Percentiles rank a stretch among this genome's conserved stretches.
phyloP scores from a whole-genome alignment of 2,797 vertebrate species.

The Hapalemur alaotrensis region DNA sequence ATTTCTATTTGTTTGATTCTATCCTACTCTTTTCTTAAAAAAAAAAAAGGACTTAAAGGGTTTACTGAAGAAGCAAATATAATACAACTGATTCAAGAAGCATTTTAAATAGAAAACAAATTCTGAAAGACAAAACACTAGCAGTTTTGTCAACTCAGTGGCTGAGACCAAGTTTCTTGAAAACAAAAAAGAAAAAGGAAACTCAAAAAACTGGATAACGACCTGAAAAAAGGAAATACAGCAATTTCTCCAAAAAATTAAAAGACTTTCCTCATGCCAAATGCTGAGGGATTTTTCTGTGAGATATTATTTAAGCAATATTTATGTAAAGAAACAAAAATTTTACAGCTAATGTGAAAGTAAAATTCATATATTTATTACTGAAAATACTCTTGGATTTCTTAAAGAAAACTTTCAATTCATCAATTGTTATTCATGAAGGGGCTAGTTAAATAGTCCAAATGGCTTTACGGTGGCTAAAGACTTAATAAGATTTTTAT shows the following conservation, averaged over 20 bases:
- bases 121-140: slow-evolving; percentile 33
- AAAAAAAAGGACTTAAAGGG: neutral
- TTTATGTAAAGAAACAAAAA: neutral
- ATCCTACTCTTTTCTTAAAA: neutral
- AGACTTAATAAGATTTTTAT: neutral
- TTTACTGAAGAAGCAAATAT: neutral
- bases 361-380: slow-evolving; percentile 12
- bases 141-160: neutral
- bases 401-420: slow-evolving; percentile 14
- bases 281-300: neutral
- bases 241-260: neutral
- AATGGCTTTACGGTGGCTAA: neutral
- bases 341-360: neutral
- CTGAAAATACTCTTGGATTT: slow-evolving; percentile 22
- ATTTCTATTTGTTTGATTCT: slow-evolving; percentile 28
- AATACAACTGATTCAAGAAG: slow-evolving; percentile 9
- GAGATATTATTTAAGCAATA: neutral
- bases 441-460: neutral
- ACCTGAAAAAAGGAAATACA: neutral
- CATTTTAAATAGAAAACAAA: slow-evolving; percentile 12
- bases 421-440: neutral
- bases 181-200: slow-evolving; percentile 1
- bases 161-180: neutral
- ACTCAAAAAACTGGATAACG: neutral
- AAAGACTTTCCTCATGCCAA: slow-evolving; percentile 13